Evolutionary conservation across 2,888 invertebrate genomes (phyloP), one percentile per base, ranked within the genome.

Genomic region (Sarcophaga rosellei): DNA sequence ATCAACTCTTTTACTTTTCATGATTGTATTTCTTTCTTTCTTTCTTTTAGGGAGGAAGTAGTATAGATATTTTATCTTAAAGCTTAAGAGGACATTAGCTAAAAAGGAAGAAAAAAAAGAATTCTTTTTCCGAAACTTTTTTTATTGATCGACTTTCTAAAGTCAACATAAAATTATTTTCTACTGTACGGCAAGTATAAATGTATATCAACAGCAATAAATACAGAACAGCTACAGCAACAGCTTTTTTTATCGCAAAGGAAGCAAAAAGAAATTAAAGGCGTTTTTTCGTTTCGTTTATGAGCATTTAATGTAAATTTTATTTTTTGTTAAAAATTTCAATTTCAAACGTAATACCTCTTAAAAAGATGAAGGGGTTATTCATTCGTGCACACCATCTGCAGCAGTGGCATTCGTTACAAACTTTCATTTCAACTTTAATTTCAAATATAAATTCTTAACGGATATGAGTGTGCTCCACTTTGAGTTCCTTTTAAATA

Each of bases 291-390:
- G 89, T 90, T 91, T 89, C 89, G 89, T 90, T 91, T 90, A 90
- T 90, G 90, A 88, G 87, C 83, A 88, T 89, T 90, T 90, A 90
- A 91, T 91, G 90, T 89, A 91, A 91, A 91, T 91, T 88, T 72
- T 63, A n/a, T 35, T 79, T 79, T 66, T 68, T 69, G 17, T 44
- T 65, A 62, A 45, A 53, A 53, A 61, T 61, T 74, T 62, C 47
- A 23, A 62, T 81, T 62, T 74, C 17, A 21, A 74, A 59, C 15
- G 73, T 20, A 21, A 69, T 45, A 61, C 20, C 11, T 59, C 17
- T 47, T 6, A 81, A 23, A 35, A 74, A 17, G 44, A 25, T 61
- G 73, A 68, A 69, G 79, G 45, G 61, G n/a, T n/a, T n/a, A n/a
- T n/a, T 81, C 73, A n/a, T 53, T 15, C 53, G 17, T 53, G 17